These are phyloP conservation scores for Cyprinodon tularosa DNA, from an alignment of 2,113 vertebrate species.

Conservation along the genomic window DNA sequence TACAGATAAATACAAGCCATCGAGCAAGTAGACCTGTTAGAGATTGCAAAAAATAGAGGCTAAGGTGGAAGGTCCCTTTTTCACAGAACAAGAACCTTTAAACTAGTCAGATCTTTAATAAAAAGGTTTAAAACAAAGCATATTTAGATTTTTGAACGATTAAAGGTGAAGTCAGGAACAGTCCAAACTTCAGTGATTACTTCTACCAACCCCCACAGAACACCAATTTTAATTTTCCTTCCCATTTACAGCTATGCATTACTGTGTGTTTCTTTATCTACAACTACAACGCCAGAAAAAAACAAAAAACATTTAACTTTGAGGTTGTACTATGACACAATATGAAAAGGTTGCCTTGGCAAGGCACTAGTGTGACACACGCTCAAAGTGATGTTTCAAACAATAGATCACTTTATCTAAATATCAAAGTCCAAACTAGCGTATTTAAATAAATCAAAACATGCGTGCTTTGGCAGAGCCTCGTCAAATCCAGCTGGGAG, in stretches of 20 bases:
- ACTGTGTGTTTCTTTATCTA: no score
- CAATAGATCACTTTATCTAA: not conserved
- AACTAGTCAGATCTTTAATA: no score
- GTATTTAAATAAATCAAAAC: not conserved
- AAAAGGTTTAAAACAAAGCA: no score
- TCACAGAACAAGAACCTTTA: no score
- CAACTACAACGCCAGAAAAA: no score
- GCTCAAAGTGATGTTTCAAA: slow-evolving; percentile 12
- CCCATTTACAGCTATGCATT: not conserved
- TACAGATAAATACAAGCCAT: no score
- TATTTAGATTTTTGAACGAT: not conserved
- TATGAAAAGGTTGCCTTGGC: not conserved
- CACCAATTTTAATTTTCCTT: not conserved
- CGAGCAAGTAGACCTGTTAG: no score
- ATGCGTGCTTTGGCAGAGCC: slow-evolving; percentile 79
- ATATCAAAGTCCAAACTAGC: not conserved
- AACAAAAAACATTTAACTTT: no score
- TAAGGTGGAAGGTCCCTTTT: no score
- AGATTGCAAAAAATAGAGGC: no score
- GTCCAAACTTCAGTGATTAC: not conserved
- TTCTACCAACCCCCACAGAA: no score
- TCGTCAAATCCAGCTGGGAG: slow-evolving; percentile 88
- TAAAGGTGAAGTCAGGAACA: not conserved
- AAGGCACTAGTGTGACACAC: not conserved
- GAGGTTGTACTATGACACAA: not conserved